Base-by-base conservation (phyloP, 2,888 invertebrate genomes). In the Stegana nigrithorax region DNA sequence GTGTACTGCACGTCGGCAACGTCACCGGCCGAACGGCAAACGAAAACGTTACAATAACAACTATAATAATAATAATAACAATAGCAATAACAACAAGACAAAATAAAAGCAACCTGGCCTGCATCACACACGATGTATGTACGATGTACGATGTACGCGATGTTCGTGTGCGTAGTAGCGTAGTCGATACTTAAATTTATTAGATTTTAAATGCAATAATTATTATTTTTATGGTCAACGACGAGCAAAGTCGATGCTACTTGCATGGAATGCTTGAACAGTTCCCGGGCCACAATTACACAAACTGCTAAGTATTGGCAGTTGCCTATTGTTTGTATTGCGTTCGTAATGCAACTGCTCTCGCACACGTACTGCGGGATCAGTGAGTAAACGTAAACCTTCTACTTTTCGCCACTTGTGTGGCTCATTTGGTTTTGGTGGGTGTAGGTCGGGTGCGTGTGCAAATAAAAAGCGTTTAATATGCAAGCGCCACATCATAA, bases 191-290 rank as follows among this genome's bases (percentile, higher is more conserved):
- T 63, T 61, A 69, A 73, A 78, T 77, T 80, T 78, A 78, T 80
- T 80, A 73, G 76, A 78, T 80, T 78, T 78, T 76, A 78, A 78
- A 78, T 76, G 80, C 78, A 80, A 78, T 74, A 80, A 78, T 78
- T 78, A 78, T 74, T 73, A 68, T 72, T 79, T 73, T 69, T 73
- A 69, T 73, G 75, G 79, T 68, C 77, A 75, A 69, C 76, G 77
- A 76, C 78, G 78, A 75, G 78, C 77, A 72, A 66, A 76, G 65
- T 62, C 69, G 50, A 65, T 62, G 68, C 62, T 60, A 68, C 74
- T 51, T 47, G 68, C 56, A 47, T 67, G 64, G 76, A 73, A 76
- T 76, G 70, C 60, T 42, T 67, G 71, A 75, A 29, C 59, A 77
- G 74, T 25, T 42, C 42, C 10, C 62, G 27, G 45, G 45, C 23